phyloP scores from a whole-genome alignment of 2,888 invertebrate genomes.

The Pachydiplax longipennis region DNA sequence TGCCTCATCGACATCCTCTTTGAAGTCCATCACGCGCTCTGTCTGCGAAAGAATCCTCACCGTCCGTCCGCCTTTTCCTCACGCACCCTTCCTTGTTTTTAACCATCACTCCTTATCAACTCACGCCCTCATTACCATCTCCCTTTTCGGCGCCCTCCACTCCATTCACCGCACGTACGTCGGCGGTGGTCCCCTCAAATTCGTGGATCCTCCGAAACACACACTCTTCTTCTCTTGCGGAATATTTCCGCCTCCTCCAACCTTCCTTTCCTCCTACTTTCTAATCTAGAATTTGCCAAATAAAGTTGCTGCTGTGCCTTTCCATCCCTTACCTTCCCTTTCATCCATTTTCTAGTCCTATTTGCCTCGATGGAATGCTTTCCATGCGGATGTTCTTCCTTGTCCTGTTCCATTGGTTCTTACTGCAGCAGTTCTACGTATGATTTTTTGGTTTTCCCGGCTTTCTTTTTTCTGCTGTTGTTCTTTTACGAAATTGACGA shows the following conservation, averaged over 20 bases:
- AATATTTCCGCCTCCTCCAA: neutral
- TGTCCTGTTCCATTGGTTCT: no score
- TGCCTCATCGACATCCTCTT: no score
- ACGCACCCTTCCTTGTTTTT: neutral
- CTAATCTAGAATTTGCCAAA: neutral
- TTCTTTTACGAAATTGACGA: no score
- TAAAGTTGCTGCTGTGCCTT: no score
- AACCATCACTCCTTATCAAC: constrained; percentile 2
- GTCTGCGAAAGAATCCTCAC: neutral
- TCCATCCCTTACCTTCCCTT: no score
- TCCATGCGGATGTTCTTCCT: no score
- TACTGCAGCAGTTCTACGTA: no score
- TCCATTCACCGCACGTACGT: neutral
- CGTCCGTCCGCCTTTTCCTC: neutral
- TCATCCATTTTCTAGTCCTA: neutral
- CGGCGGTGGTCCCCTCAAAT: neutral
- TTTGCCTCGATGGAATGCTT: no score
- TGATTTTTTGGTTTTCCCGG: no score
- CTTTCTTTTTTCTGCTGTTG: no score
- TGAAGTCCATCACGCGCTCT: no score
- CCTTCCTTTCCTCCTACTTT: neutral
- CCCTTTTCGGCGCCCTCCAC: neutral
- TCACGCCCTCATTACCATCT: constrained; percentile 34
- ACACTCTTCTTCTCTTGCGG: neutral
- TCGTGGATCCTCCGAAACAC: neutral